Conservation (phyloP, 2,797 vertebrate genomes). For the Microchirus variegatus region DNA sequence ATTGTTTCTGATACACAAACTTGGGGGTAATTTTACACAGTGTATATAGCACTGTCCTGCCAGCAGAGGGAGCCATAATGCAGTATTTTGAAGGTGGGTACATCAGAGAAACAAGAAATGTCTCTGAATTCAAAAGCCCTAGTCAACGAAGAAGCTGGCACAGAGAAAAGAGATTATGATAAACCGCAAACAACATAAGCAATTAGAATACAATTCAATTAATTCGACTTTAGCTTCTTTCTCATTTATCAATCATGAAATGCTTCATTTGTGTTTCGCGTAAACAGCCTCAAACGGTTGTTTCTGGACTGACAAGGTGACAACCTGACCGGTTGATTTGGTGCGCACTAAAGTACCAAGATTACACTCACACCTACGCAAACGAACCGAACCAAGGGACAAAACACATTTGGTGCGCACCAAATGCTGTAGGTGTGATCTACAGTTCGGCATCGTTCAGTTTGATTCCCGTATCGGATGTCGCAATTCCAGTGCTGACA, state of each 20-base stretch:
- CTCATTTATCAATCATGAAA: slow-evolving; percentile 1
- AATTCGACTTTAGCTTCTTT: not conserved
- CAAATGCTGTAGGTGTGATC: no score
- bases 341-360: no score
- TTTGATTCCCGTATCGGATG: no score
- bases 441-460: no score
- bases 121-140: not conserved
- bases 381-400: no score
- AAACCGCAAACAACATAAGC: not conserved
- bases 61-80: slow-evolving; percentile 55
- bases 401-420: no score
- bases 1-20: no score
- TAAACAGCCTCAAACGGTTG: not conserved
- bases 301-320: no score
- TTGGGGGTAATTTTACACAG: not conserved
- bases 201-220: not conserved
- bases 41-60: slow-evolving; percentile 23
- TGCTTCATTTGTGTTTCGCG: not conserved
- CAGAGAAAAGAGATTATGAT: not conserved
- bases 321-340: no score
- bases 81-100: slow-evolving; percentile 4
- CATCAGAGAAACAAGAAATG: not conserved
- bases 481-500: no score
- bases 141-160: not conserved
- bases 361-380: no score